Conservation (phyloP, 2,888 invertebrate species). For the Sesia apiformis region DNA sequence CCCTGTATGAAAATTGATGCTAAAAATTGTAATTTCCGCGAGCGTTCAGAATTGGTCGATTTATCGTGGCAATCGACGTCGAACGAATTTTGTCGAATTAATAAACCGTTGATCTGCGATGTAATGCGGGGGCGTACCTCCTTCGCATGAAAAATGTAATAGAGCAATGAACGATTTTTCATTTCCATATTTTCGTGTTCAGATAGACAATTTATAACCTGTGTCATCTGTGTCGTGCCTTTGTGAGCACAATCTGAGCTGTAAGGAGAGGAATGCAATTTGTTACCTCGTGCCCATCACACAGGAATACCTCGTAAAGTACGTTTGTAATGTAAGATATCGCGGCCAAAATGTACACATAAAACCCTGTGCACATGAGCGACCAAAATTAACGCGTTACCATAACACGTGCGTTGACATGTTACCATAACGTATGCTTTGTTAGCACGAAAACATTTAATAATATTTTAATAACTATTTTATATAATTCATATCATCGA, state of each 20-base stretch:
- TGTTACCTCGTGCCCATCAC: slow-evolving; percentile 26
- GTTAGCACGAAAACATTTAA: too few relatives aligned
- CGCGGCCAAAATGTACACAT: not conserved
- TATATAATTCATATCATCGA: too few relatives aligned
- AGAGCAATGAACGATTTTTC: slow-evolving; percentile 54
- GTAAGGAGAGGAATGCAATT: slow-evolving; percentile 38
- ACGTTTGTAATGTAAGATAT: slow-evolving; percentile 6
- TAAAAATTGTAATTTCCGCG: not conserved
- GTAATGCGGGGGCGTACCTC: slow-evolving; percentile 1
- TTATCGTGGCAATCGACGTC: not conserved
- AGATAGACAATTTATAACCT: slow-evolving; percentile 48
- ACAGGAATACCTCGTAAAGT: slow-evolving; percentile 22
- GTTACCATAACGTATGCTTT: too few relatives aligned
- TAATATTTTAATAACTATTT: too few relatives aligned
- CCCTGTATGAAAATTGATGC: not conserved
- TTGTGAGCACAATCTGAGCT: slow-evolving; percentile 28
- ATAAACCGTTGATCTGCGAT: slow-evolving; percentile 14
- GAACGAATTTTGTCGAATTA: slow-evolving; percentile 41
- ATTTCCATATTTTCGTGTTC: slow-evolving; percentile 59
- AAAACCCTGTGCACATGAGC: not conserved
- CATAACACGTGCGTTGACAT: too few relatives aligned
- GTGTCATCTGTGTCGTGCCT: slow-evolving; percentile 26
- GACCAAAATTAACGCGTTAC: too few relatives aligned
- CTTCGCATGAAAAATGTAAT: slow-evolving; percentile 50
- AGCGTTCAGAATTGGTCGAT: not conserved